Conservation (phyloP, 2,888 invertebrate genomes). For the Micropterix aruncella region DNA sequence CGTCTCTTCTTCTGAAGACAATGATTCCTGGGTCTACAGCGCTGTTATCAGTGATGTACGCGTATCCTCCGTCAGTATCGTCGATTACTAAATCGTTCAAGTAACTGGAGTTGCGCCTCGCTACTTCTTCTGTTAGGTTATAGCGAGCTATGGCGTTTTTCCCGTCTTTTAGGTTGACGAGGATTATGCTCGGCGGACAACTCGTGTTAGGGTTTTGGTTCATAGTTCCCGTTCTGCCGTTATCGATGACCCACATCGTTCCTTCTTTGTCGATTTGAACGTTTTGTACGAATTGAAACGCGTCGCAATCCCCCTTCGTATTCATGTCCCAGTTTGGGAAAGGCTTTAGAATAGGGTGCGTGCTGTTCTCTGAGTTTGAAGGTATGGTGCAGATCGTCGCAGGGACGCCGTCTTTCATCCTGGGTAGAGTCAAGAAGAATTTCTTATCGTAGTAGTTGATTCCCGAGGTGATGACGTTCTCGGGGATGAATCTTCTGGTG, state of each 20-base stretch:
- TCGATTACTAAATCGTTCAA: constrained; percentile 63
- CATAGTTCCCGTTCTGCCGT: constrained; percentile 49
- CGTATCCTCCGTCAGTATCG: constrained; percentile 48
- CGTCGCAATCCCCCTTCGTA: constrained; percentile 46
- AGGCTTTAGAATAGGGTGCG: constrained; percentile 45
- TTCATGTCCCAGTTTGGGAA: constrained; percentile 63
- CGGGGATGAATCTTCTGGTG: constrained; percentile 45
- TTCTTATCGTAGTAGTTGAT: constrained; percentile 51
- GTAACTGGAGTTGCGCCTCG: constrained; percentile 40
- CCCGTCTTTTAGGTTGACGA: constrained; percentile 49
- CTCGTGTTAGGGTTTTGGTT: constrained; percentile 33
- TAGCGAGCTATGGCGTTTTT: constrained; percentile 41
- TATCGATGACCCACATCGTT: constrained; percentile 54
- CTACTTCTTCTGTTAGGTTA: constrained; percentile 45
- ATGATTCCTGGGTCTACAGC: constrained; percentile 56
- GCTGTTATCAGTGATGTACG: constrained; percentile 60
- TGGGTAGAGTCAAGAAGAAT: constrained; percentile 53
- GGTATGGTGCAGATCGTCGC: constrained; percentile 50
- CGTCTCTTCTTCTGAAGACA: constrained; percentile 49
- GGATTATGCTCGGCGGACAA: constrained; percentile 54
- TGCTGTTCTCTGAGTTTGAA: constrained; percentile 27
- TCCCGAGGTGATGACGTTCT: constrained; percentile 53
- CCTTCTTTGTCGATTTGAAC: constrained; percentile 59
- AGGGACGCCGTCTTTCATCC: constrained; percentile 57
- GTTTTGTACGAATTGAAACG: constrained; percentile 61